These are phyloP conservation scores for Lates calcarifer DNA, from an alignment of 2,113 vertebrate genomes.

Conservation along the genomic window DNA sequence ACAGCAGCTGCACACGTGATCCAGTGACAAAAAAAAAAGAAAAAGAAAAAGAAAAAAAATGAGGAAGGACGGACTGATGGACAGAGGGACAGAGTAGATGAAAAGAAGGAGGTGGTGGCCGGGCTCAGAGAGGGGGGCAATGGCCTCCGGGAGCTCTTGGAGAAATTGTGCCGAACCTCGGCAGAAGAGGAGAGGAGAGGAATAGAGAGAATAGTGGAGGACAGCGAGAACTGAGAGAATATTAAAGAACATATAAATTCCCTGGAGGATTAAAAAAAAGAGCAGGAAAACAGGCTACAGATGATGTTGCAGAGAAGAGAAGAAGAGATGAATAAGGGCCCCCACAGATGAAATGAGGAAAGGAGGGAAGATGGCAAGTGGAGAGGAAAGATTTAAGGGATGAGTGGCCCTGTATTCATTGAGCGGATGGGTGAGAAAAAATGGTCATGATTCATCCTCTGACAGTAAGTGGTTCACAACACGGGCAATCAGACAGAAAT, in stretches of 20 bases:
- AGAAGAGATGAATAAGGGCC: conserved; percentile 61
- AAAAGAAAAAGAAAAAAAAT: not conserved
- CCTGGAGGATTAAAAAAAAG: conserved; percentile 54
- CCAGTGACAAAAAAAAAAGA: conserved; percentile 20
- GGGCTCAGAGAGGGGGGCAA: conserved; percentile 16
- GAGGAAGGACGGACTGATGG: conserved; percentile 23
- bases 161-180: conserved; percentile 42
- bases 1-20: conserved; percentile 41
- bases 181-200: conserved; percentile 29
- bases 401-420: conserved; percentile 61
- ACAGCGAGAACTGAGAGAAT: conserved; percentile 74
- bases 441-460: conserved; percentile 64
- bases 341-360: conserved; percentile 42
- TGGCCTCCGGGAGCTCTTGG: conserved; percentile 51
- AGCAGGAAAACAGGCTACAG: conserved; percentile 51
- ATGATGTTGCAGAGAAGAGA: conserved; percentile 69
- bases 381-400: conserved; percentile 64
- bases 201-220: conserved; percentile 70
- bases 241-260: conserved; percentile 68
- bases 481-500: conserved; percentile 50
- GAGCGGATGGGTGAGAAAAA: conserved; percentile 54
- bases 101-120: conserved; percentile 45
- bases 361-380: conserved; percentile 45
- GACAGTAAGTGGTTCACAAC: conserved; percentile 69
- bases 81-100: conserved; percentile 17